These are phyloP conservation scores for Semotilus atromaculatus DNA, from an alignment of 2,797 vertebrate species.

Conservation along the genomic window DNA sequence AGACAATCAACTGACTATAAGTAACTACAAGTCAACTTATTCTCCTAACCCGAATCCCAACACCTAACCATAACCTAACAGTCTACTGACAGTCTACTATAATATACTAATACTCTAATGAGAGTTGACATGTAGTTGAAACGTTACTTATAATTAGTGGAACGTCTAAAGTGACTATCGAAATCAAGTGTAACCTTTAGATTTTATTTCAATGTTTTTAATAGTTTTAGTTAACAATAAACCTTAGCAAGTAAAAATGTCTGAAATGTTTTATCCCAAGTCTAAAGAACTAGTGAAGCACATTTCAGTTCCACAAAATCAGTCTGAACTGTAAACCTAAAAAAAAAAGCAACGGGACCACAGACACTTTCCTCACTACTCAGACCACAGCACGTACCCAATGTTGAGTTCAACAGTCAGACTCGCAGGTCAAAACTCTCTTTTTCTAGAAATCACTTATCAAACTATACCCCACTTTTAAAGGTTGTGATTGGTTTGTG, in stretches of 20 bases:
- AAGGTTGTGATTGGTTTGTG: constrained; percentile 9
- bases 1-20: too few relatives aligned
- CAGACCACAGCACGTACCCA: neutral
- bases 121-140: too few relatives aligned
- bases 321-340: neutral
- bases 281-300: neutral
- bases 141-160: too few relatives aligned
- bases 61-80: too few relatives aligned
- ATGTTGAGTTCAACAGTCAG: neutral
- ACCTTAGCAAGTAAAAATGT: neutral
- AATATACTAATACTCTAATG: too few relatives aligned
- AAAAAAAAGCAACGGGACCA: constrained; percentile 8
- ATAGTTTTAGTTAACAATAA: neutral
- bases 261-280: neutral
- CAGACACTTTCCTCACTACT: neutral
- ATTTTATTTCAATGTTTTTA: too few relatives aligned
- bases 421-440: neutral
- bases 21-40: too few relatives aligned
- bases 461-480: constrained; percentile 33
- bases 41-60: too few relatives aligned
- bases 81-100: too few relatives aligned
- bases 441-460: constrained; percentile 33
- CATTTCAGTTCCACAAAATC: neutral
- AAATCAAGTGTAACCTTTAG: too few relatives aligned
- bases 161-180: too few relatives aligned